Base-by-base conservation (phyloP, 1,140 invertebrate species). In the Rhynchophorus ferrugineus region DNA sequence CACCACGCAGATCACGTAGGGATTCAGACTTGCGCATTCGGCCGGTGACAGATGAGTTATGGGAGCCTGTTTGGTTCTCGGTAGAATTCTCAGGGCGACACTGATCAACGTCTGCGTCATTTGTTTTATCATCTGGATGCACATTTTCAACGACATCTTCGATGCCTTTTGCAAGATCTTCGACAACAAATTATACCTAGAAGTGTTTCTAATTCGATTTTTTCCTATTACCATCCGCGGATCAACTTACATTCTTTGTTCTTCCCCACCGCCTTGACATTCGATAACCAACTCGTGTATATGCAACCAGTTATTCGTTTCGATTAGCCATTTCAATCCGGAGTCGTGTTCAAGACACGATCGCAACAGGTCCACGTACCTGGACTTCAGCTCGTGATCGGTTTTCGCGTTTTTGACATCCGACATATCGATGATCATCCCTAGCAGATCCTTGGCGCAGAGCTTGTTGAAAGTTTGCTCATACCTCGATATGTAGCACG, bases 321-420 rank as follows among this genome's bases (percentile, higher is more conserved):
- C 44, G n/a, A 54, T 14, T 3, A 34, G 47, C 51, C 51, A 54
- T 39, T 19, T 21, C 24, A 46, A 21, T 1, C 51, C 51, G n/a
- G 51, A n/a, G 16, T 47, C 29, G 17, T 54, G 51, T 22, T 41
- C 44, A 34, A 54, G 42, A 14, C 46, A 47, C 5, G 44, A 41
- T n/a, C 37, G 42, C 39, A 54, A 42, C 37, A 54, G 38, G 14
- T 54, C 51, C 17, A 54, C 5, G 39, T 54, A 54, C 5, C 36
- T 14, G 6, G 45, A 13, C 36, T 54, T 54, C 1, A 54, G 11
- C 13, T 39, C 18, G 13, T 18, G 7, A 43, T 39, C 13, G 2
- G 44, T 54, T 13, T 6, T 14, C 3, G 16, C 16, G 19, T 52
- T 39, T 2, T 20, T 17, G 7, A 47, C 22, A 34, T 47, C 37